Evolutionary conservation across 2,113 vertebrate genomes (phyloP).

Genomic region (Uropsilus gracilis): DNA sequence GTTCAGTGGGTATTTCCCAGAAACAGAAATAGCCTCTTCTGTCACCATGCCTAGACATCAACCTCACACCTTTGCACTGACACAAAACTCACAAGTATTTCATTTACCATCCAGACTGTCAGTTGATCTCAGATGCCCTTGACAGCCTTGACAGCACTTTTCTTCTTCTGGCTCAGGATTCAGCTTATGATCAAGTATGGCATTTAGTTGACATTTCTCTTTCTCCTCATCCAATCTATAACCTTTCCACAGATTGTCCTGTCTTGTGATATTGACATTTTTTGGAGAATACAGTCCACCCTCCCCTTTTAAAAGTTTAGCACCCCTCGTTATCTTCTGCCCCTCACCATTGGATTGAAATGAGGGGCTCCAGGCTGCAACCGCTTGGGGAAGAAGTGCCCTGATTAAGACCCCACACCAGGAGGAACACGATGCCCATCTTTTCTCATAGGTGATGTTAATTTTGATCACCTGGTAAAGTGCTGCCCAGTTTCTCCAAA

Average conservation of each 20-base stretch:
- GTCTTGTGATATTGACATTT: neutral
- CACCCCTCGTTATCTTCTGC: neutral
- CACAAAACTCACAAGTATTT: neutral
- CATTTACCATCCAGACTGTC: neutral
- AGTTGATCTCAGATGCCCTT: no score
- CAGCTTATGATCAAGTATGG: neutral
- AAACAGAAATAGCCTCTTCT: neutral
- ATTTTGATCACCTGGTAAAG: neutral
- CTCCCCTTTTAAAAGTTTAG: neutral
- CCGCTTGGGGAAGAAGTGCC: no score
- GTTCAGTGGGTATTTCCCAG: neutral
- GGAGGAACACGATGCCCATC: neutral
- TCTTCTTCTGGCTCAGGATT: neutral
- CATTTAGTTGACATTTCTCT: neutral
- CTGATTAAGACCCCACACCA: neutral
- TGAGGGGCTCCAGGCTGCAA: fast-evolving
- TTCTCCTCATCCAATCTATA: neutral
- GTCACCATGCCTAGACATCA: neutral
- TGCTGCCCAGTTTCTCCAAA: neutral
- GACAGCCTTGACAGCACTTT: neutral
- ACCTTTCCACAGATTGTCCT: neutral
- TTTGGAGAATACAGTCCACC: neutral
- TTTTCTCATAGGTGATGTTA: neutral
- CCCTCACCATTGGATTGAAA: neutral
- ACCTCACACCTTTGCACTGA: neutral